phyloP scores from a whole-genome alignment of 2,888 invertebrate species.

The Lasioglossum morio region DNA sequence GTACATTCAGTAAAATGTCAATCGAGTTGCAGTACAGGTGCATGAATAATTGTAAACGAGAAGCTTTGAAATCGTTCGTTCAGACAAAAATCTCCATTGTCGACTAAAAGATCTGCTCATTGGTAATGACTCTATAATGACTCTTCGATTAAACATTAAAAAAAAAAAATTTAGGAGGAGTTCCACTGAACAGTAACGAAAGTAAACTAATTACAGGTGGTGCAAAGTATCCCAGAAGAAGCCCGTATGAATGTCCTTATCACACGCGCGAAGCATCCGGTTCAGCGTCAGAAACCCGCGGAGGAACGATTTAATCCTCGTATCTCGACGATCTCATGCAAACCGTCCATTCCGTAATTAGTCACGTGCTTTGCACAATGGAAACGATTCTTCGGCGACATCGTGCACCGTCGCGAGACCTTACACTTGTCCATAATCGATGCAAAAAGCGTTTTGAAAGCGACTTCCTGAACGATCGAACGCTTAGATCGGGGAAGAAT shows the following conservation, averaged over 20 bases:
- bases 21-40: too few relatives aligned
- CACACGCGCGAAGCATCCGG: not conserved
- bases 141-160: not conserved
- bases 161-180: not conserved
- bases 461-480: constrained; percentile 25
- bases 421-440: not conserved
- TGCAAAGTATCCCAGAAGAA: not conserved
- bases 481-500: not conserved
- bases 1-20: too few relatives aligned
- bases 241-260: not conserved
- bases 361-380: constrained; percentile 12
- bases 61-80: too few relatives aligned
- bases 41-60: too few relatives aligned
- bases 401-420: constrained; percentile 5
- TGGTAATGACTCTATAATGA: too few relatives aligned
- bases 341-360: constrained; percentile 30
- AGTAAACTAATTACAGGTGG: not conserved
- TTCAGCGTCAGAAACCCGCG: not conserved
- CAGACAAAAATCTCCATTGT: too few relatives aligned
- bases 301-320: constrained; percentile 15
- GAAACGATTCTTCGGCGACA: constrained; percentile 19
- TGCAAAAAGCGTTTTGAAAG: constrained; percentile 9
- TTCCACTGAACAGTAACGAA: not conserved
- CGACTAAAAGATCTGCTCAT: too few relatives aligned
- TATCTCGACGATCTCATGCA: constrained; percentile 19